A percentile compares a stretch with the other conserved stretches of the same genome.
These are phyloP conservation scores for Uloborus plumipes DNA, from an alignment of 2,888 invertebrate species.

Conservation along the genomic window DNA sequence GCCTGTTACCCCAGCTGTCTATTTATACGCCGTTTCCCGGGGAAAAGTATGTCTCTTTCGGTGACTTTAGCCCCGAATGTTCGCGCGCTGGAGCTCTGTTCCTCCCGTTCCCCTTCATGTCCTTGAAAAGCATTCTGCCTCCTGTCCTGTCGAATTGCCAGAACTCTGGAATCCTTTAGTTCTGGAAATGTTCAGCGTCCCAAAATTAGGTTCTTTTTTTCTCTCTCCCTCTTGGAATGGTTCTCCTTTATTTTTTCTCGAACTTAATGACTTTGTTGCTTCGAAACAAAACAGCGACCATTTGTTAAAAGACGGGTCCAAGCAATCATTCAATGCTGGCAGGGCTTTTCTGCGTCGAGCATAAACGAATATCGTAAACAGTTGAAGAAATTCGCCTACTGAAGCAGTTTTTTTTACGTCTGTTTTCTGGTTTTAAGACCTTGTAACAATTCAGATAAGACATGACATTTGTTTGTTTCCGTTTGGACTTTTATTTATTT, in stretches of 20 bases:
- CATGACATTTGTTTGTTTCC: no score
- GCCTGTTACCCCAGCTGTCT: conserved; percentile 54
- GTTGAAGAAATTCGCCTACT: conserved; percentile 2
- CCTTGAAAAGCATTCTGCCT: conserved; percentile 20
- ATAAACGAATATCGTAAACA: neutral
- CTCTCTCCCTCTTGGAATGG: neutral
- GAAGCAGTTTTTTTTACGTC: neutral
- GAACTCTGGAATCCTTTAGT: conserved; percentile 50
- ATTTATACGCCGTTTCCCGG: conserved; percentile 45
- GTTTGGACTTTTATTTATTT: no score
- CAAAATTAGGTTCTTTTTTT: conserved; percentile 43
- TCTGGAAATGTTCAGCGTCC: conserved; percentile 23
- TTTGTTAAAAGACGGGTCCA: conserved; percentile 36
- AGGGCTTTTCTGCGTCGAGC: no score
- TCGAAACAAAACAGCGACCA: conserved; percentile 17
- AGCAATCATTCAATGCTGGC: conserved; percentile 24
- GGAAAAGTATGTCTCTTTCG: conserved; percentile 40
- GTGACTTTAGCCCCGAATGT: conserved; percentile 33
- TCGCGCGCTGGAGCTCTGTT: conserved; percentile 20
- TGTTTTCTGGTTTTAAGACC: neutral
- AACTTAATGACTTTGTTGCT: conserved; percentile 24
- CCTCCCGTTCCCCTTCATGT: conserved; percentile 15
- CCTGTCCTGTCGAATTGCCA: conserved; percentile 32
- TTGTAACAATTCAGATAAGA: no score
- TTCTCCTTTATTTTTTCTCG: neutral